Percentiles rank a stretch among this genome's conserved stretches.
phyloP scores from a whole-genome alignment of 2,888 invertebrate species.

The Resseliella maxima region DNA sequence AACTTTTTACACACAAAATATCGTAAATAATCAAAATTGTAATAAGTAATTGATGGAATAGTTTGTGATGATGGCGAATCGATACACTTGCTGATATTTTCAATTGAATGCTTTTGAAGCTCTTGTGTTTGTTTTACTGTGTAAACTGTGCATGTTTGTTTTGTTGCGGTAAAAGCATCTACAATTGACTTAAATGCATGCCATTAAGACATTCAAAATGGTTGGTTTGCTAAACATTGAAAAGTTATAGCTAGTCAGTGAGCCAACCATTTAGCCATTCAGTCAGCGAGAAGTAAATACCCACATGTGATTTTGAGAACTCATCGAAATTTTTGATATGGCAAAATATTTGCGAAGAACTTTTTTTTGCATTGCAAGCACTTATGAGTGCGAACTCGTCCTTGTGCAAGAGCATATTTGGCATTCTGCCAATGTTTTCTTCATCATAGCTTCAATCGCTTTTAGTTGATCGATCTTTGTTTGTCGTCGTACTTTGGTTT shows the following conservation, averaged over 20 bases:
- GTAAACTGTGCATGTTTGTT: not conserved
- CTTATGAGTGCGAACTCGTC: not conserved
- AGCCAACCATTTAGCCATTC: not conserved
- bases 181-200: conserved; percentile 20
- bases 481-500: not conserved
- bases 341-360: not conserved
- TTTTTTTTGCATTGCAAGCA: conserved; percentile 15
- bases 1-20: not conserved
- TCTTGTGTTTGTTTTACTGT: not conserved
- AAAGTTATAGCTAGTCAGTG: not conserved
- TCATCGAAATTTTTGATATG: conserved; percentile 25
- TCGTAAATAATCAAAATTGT: conserved; percentile 16
- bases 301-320: conserved; percentile 10
- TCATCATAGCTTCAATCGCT: not conserved
- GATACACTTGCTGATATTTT: conserved; percentile 15
- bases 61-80: not conserved
- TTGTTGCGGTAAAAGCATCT: not conserved
- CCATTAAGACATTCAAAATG: conserved; percentile 39
- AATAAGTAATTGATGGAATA: conserved; percentile 18
- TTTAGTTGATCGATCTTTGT: not conserved
- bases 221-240: not conserved
- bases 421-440: not conserved
- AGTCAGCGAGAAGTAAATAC: not conserved
- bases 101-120: not conserved
- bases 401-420: not conserved